Percentiles rank a stretch among this genome's conserved stretches.
These are phyloP conservation scores for Automeris io DNA, from an alignment of 2,888 invertebrate species.

Conservation along the genomic window DNA sequence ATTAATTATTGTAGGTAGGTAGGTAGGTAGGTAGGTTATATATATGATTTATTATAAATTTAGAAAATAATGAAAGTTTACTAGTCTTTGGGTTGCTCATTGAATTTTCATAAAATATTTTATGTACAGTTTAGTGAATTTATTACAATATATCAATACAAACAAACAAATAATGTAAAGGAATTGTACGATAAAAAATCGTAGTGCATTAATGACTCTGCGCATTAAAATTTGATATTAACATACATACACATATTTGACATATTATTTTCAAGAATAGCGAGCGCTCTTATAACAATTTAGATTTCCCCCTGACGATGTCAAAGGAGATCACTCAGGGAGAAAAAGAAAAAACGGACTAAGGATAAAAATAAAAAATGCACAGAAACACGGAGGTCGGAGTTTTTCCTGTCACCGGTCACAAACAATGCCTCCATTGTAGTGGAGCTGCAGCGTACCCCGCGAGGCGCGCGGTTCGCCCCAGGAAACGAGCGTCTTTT, in stretches of 20 bases:
- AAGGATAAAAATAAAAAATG: slow-evolving; percentile 69
- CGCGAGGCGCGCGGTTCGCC: slow-evolving; percentile 38
- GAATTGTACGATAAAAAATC: too few relatives aligned
- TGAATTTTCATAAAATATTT: too few relatives aligned
- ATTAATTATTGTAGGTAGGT: too few relatives aligned
- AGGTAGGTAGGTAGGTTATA: too few relatives aligned
- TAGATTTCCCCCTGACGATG: slow-evolving; percentile 58
- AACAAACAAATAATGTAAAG: too few relatives aligned
- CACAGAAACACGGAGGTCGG: slow-evolving; percentile 75
- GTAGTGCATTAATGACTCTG: too few relatives aligned
- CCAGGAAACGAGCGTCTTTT: slow-evolving; percentile 76
- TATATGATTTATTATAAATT: too few relatives aligned
- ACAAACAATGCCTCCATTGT: slow-evolving; percentile 75
- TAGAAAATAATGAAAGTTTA: too few relatives aligned
- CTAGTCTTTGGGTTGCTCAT: too few relatives aligned
- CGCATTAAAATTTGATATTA: slow-evolving; percentile 20
- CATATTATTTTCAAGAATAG: slow-evolving; percentile 34
- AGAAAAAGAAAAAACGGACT: slow-evolving; percentile 45
- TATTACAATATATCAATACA: too few relatives aligned
- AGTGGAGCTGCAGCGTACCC: slow-evolving; percentile 33
- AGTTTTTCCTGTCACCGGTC: slow-evolving; percentile 77
- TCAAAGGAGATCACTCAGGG: slow-evolving; percentile 60
- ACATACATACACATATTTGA: slow-evolving; percentile 25
- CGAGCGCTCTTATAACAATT: slow-evolving; percentile 51
- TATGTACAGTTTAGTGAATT: too few relatives aligned